Conservation (phyloP, 1,140 invertebrate genomes). For the Meloidogyne hapla region DNA sequence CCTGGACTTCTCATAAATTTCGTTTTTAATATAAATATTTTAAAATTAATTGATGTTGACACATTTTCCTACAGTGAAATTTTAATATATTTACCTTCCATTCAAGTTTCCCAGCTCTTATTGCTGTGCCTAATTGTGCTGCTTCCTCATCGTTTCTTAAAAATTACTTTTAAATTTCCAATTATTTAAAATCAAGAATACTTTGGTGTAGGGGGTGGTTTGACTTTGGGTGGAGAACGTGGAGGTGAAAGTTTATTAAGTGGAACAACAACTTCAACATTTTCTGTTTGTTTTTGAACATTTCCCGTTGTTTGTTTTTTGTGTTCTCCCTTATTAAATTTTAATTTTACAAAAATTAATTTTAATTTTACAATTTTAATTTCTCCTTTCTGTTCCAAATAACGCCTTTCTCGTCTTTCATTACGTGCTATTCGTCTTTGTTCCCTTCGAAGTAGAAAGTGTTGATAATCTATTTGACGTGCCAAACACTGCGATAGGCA, state of each 20-base stretch:
- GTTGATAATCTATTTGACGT: slow-evolving; percentile 63
- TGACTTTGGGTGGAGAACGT: slow-evolving; percentile 3
- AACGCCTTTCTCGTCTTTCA: slow-evolving; percentile 42
- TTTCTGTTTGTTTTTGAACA: neutral
- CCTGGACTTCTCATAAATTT: too few relatives aligned
- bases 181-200: too few relatives aligned
- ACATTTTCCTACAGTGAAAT: too few relatives aligned
- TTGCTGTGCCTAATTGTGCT: neutral
- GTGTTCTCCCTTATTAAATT: neutral
- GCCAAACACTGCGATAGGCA: slow-evolving; percentile 58
- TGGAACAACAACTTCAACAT: neutral
- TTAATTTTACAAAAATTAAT: too few relatives aligned
- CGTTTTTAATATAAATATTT: too few relatives aligned
- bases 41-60: too few relatives aligned
- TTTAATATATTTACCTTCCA: neutral
- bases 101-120: neutral
- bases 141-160: neutral
- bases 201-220: slow-evolving; percentile 25
- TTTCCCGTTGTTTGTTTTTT: neutral
- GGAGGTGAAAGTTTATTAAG: neutral
- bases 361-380: neutral
- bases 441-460: slow-evolving; percentile 57
- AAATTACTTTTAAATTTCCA: neutral
- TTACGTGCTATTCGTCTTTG: slow-evolving; percentile 54
- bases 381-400: slow-evolving; percentile 22